Conservation (phyloP, 2,888 invertebrate genomes). For the Pseudanteris insignis region DNA sequence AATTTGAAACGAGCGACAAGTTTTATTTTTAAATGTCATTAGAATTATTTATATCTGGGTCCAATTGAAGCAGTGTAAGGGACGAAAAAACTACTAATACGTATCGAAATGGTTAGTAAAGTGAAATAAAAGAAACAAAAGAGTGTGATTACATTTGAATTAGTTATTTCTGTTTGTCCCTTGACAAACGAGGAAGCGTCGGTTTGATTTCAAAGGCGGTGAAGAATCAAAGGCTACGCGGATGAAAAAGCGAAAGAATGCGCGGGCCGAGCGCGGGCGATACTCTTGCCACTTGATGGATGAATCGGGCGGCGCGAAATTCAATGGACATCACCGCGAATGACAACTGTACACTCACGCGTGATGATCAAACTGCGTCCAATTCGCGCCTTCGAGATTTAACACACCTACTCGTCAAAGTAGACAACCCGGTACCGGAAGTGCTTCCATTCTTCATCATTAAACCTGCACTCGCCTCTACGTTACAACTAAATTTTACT, state of each 20-base stretch:
- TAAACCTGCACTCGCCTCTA: no score
- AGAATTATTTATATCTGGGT: no score
- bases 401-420: slow-evolving; percentile 2
- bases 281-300: slow-evolving; percentile 52
- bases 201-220: slow-evolving; percentile 41
- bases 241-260: slow-evolving; percentile 37
- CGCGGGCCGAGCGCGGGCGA: slow-evolving; percentile 32
- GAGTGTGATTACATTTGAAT: slow-evolving; percentile 7
- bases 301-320: slow-evolving; percentile 46
- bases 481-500: no score
- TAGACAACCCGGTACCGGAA: slow-evolving; percentile 12
- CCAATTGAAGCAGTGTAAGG: no score
- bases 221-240: slow-evolving; percentile 34
- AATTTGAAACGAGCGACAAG: no score
- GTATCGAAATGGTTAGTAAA: not conserved
- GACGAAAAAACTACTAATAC: no score
- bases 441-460: not conserved
- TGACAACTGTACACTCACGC: slow-evolving; percentile 12
- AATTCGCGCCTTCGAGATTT: slow-evolving; percentile 10
- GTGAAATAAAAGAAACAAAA: not conserved
- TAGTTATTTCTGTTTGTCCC: slow-evolving; percentile 26
- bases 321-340: slow-evolving; percentile 30
- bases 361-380: slow-evolving; percentile 28
- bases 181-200: slow-evolving; percentile 40
- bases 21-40: no score